Evolutionary conservation across 2,113 vertebrate species (phyloP), one percentile per base, ranked within the genome.

Genomic region (Cheilinus undulatus): DNA sequence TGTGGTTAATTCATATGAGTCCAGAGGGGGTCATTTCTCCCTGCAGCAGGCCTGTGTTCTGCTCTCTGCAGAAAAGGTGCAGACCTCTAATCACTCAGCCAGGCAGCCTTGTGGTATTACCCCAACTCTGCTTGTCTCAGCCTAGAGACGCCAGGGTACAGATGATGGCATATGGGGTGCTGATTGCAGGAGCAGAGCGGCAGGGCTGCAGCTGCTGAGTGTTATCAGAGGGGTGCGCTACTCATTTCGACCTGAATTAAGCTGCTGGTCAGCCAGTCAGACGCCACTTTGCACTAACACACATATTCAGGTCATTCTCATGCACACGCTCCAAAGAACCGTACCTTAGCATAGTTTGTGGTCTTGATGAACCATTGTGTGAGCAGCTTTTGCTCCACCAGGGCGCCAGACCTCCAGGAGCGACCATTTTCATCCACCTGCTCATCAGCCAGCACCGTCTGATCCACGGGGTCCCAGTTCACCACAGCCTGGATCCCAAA

Each of bases 321-420:
- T 22, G 64, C 9, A 69, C 27, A 59, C 26, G 54, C 34, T 59
- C 2, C 2, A 45, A 15, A 56, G 34, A 65, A 49, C 13, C n/a
- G 4, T 91, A 97, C 96, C 96, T 98, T 98, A 68, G 96, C 97
- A 67, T 97, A 99, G 23, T 95, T 94, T 46, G 98, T 98, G 2
- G 97, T 99, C 89, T 94, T 99, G 81, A 99, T 95, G 83, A 99
- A 99, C 98, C 98, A 99, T 70, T 99, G 98, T 61, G 83, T 96
- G 86, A 99, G 96, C 69, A 97, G 94, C 73, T 96, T 97, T 92
- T 97, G 95, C 43, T 99, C 96, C 85, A 99, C 97, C 78, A 93
- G 91, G 27, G 96, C 97, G 34, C 98, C 97, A 23, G 97, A 99
- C 64, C 98, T 96, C 98, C 98, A 99, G 0, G 97, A 99, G 51